Percentiles rank a stretch among this genome's conserved stretches.
These are phyloP conservation scores for Mesocentrotus franciscanus DNA, from an alignment of 53 echinoderm and acorn worm species.

Conservation along the genomic window DNA sequence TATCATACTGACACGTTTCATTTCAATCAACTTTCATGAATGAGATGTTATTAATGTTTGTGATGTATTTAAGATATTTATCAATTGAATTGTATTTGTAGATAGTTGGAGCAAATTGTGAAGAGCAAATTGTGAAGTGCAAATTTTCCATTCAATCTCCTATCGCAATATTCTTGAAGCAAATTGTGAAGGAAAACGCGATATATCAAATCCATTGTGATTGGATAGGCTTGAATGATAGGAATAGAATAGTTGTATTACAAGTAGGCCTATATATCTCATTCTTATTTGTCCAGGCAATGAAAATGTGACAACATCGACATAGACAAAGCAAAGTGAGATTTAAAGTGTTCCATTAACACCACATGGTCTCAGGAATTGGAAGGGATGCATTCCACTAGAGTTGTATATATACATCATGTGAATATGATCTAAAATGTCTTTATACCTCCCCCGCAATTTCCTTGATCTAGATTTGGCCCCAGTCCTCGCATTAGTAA, in stretches of 20 bases:
- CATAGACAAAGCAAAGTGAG: too few species aligned
- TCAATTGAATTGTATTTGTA: background rate
- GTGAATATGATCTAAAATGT: slow-evolving; percentile 11
- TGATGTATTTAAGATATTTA: background rate
- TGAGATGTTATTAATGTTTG: background rate
- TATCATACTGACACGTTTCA: background rate
- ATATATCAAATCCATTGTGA: too few species aligned
- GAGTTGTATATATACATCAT: background rate
- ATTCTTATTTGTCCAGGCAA: too few species aligned
- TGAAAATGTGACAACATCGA: too few species aligned
- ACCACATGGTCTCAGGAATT: background rate
- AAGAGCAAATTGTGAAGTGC: background rate
- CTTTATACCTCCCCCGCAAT: slow-evolving; percentile 4
- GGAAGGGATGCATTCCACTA: background rate
- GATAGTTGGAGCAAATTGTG: background rate
- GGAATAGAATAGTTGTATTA: too few species aligned
- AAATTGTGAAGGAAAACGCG: too few species aligned
- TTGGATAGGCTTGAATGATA: too few species aligned
- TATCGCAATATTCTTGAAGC: too few species aligned
- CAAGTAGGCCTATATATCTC: too few species aligned
- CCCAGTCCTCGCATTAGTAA: slow-evolving; percentile 7
- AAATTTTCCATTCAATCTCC: too few species aligned
- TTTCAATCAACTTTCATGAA: background rate
- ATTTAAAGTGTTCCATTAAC: background rate
- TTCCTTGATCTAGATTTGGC: slow-evolving; percentile 31